Evolutionary conservation across 2,113 vertebrate genomes (phyloP), one percentile per base, ranked within the genome.

Genomic region (Alligator mississippiensis): DNA sequence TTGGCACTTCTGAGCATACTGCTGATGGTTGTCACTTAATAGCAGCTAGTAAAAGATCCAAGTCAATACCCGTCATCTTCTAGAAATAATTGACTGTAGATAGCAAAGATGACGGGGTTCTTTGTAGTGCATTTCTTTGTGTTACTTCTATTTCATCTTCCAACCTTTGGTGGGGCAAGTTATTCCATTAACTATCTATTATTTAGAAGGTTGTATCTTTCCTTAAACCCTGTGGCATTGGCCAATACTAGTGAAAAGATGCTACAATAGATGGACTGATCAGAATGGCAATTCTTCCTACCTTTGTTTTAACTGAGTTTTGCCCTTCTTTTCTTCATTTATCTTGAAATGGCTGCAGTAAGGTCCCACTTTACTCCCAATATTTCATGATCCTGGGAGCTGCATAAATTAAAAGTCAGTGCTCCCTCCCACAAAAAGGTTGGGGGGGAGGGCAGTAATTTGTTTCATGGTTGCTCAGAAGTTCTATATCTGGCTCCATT

Each of bases 331-430:
- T 25, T 30, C 34, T 74, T 74, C 70, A 38, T 74, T 38, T 47
- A 15, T 47, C 19, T 47, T 74, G 12, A 74, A 22, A 47, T 25
- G 70, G 70, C 47, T 74, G 22, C 47, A 11, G 24, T 21, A 74
- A 47, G 70, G 12, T 66, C 9, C 34, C 70, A 14, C 47, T 4
- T n/a, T 1, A 1, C 70, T 47, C 22, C 89, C 22, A 27, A 24
- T 64, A 55, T 28, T 5, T 55, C 3, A 1, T 17, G 14, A 3
- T 6, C 0, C 1, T 78, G 7, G 47, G n/a, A 78, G 9, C 3
- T 1, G 34, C 10, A 11, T 2, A n/a, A 27, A 68, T 6, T 24
- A 80, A 30, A 63, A 14, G 6, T 9, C 47, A 47, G 47, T 47
- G 47, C 47, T 47, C 5, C 16, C 34, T 64, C 38, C 57, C 54